A percentile compares a stretch with the other conserved stretches of the same genome.
phyloP scores from a whole-genome alignment of 2,888 invertebrate genomes.

The Achlya flavicornis region DNA sequence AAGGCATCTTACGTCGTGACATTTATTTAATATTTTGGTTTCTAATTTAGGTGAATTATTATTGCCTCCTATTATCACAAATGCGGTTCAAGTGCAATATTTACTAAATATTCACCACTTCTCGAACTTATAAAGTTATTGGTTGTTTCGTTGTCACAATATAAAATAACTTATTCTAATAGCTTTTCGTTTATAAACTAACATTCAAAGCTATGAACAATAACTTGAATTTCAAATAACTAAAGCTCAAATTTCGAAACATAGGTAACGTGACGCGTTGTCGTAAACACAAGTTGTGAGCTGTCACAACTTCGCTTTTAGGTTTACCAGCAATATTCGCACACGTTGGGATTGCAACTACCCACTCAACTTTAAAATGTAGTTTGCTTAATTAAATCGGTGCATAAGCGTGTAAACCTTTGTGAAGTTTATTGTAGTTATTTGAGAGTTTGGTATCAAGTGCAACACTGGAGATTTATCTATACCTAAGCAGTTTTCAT shows the following conservation, averaged over 20 bases:
- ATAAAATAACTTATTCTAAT: neutral
- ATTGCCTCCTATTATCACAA: too few species aligned
- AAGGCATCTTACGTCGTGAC: too few species aligned
- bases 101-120: too few species aligned
- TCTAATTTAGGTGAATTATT: too few species aligned
- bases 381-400: conserved; percentile 3
- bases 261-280: conserved; percentile 31
- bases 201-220: conserved; percentile 10
- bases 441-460: neutral
- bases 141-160: too few species aligned
- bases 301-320: conserved; percentile 30
- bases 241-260: conserved; percentile 21
- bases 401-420: conserved; percentile 6
- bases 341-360: conserved; percentile 20
- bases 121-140: too few species aligned
- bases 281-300: conserved; percentile 38
- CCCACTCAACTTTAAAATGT: neutral
- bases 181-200: conserved; percentile 4
- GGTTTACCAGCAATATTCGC: conserved; percentile 22
- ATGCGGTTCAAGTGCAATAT: too few species aligned
- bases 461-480: neutral
- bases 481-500: neutral
- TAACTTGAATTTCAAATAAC: conserved; percentile 31
- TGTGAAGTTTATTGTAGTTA: conserved; percentile 7
- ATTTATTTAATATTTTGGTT: too few species aligned